Base-by-base conservation (phyloP, 2,888 invertebrate species). In the Clistopyga incitator region DNA sequence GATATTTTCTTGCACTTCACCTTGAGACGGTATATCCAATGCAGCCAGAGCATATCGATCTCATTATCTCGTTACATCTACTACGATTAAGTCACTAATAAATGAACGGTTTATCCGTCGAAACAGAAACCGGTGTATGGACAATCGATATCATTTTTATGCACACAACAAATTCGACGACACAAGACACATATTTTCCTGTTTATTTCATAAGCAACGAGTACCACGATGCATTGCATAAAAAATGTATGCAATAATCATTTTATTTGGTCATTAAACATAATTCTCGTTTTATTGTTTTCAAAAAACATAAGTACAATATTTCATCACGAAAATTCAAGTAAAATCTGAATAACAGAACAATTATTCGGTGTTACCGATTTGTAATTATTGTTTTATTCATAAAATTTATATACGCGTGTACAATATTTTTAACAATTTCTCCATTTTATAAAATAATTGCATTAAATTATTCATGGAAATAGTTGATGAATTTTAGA, bases 11-110 rank as follows among this genome's bases (percentile, higher is more conserved):
- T 18, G 23, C 56, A 11, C 47, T 38, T 67, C 20, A 59, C 68
- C 68, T 77, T 68, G 68, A 68, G 34, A 34, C 68, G 56, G 25
- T 68, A 56, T 59, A 70, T 77, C 50, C 61, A 23, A 61, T 47
- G 70, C 50, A 42, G 15, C 56, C 2, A 13, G n/a, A 45, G 65
- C 52, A 52, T 29, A 50, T 54, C 52, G 50, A 15, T 65, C 23
- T 18, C 38, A 64, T 50, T 13, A 42, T 70, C 38, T 23, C 56
- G 47, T 59, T 23, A 15, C 77, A 38, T 54, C 10, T 54, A 38
- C 50, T 23, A 34, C n/a, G 10, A 56, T 18, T n/a, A 56, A 23
- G 54, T 23, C 23, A 18, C n/a, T 56, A 8, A 42, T 38, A 56
- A 42, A n/a, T 56, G n/a, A 15, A 29, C 13, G 29, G 13, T 54